phyloP scores from a whole-genome alignment of 2,888 invertebrate species.

The Tetragonula carbonaria region DNA sequence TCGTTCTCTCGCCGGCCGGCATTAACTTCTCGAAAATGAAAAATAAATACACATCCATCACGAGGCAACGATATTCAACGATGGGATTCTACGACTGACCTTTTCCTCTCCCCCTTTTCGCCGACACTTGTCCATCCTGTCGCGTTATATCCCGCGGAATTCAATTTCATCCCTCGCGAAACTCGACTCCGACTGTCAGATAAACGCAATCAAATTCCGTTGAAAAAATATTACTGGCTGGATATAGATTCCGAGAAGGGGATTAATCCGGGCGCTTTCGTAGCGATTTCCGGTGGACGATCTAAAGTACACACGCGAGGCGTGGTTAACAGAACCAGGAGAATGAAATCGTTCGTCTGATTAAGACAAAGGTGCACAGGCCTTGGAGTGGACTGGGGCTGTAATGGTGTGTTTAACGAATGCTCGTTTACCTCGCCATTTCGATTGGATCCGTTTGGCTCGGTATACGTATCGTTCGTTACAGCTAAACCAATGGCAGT shows the following conservation, averaged over 20 bases:
- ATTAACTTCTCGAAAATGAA: conserved; percentile 20
- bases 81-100: conserved; percentile 18
- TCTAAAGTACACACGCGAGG: neutral
- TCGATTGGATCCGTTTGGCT: too few relatives aligned
- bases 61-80: neutral
- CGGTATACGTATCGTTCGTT: too few relatives aligned
- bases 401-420: neutral
- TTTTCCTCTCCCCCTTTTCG: neutral
- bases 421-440: too few relatives aligned
- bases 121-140: neutral
- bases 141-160: conserved; percentile 23
- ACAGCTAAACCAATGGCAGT: too few relatives aligned
- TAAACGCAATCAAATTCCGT: conserved; percentile 51
- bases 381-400: neutral
- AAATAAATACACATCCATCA: conserved; percentile 30
- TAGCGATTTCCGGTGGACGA: too few relatives aligned
- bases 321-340: neutral
- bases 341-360: conserved; percentile 3
- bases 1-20: neutral
- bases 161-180: conserved; percentile 29
- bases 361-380: neutral
- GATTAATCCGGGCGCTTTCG: conserved; percentile 5
- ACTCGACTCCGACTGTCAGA: neutral
- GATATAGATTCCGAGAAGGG: neutral
- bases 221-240: conserved; percentile 38